These are phyloP conservation scores for Agrochola macilenta DNA, from an alignment of 2,888 invertebrate genomes.

Conservation along the genomic window DNA sequence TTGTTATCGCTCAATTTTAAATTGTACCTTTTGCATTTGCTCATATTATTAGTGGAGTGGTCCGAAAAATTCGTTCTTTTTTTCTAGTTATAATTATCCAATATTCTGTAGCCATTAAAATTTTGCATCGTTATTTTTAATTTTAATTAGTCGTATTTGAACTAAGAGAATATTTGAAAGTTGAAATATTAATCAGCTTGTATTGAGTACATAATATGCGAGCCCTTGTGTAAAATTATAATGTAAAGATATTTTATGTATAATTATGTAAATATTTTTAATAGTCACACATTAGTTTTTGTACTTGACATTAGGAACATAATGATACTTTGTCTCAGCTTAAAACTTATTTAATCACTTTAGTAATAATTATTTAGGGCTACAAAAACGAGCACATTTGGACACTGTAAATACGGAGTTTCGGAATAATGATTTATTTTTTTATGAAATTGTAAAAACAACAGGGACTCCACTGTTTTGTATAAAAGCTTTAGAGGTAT, in stretches of 20 bases:
- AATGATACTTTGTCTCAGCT: constrained; percentile 70
- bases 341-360: constrained; percentile 67
- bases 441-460: constrained; percentile 83
- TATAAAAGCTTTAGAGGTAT: constrained; percentile 74
- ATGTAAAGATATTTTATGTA: constrained; percentile 73
- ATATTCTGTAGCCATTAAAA: constrained; percentile 59
- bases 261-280: constrained; percentile 85
- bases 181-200: constrained; percentile 62
- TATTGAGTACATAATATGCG: constrained; percentile 58
- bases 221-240: constrained; percentile 74
- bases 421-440: constrained; percentile 83
- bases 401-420: constrained; percentile 82
- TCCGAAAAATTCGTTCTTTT: constrained; percentile 44
- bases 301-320: constrained; percentile 79
- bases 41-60: constrained; percentile 71
- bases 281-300: constrained; percentile 81
- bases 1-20: constrained; percentile 75
- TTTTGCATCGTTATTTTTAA: constrained; percentile 64
- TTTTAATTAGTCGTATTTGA: constrained; percentile 66
- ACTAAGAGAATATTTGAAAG: constrained; percentile 72
- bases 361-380: constrained; percentile 64
- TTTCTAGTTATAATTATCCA: constrained; percentile 54
- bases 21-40: constrained; percentile 85
- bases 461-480: constrained; percentile 76
- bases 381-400: constrained; percentile 67